These are phyloP conservation scores for Callosobruchus maculatus DNA, from an alignment of 2,888 invertebrate species.

Conservation along the genomic window DNA sequence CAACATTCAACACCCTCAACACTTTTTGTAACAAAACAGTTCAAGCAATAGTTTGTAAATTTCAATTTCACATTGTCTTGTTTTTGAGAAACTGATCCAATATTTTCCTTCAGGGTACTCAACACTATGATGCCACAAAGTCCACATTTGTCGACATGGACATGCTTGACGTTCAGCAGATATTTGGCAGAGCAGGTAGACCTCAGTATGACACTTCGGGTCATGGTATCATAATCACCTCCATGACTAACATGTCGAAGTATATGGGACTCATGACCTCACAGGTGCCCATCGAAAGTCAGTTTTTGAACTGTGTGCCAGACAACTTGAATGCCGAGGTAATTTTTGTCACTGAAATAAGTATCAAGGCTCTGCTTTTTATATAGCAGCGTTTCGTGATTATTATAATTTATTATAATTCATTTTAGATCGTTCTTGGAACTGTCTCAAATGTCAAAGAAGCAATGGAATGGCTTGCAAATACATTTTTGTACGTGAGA, in stretches of 20 bases:
- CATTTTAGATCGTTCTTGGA: constrained; percentile 77
- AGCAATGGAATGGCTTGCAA: constrained; percentile 96
- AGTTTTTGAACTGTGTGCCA: constrained; percentile 84
- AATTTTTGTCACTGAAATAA: constrained; percentile 14
- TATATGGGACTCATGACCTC: constrained; percentile 92
- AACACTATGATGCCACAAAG: constrained; percentile 94
- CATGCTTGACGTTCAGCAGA: constrained; percentile 95
- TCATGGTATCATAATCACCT: constrained; percentile 92
- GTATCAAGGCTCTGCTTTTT: no score
- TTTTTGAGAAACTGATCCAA: no score
- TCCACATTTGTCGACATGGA: constrained; percentile 93
- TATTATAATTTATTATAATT: constrained; percentile 9
- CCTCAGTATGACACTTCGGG: constrained; percentile 96
- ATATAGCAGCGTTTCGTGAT: no score
- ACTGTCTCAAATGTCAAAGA: constrained; percentile 94
- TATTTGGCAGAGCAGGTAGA: constrained; percentile 96
- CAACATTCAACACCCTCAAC: no score
- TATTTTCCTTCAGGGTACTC: constrained; percentile 73
- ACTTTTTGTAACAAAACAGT: no score
- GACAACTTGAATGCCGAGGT: constrained; percentile 99
- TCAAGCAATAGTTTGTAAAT: no score
- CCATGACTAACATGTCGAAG: constrained; percentile 86
- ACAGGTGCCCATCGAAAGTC: constrained; percentile 97
- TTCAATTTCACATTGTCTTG: no score
- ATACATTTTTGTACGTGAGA: constrained; percentile 92